Base-by-base conservation (phyloP, 2,113 vertebrate genomes). In the Vimba vimba region DNA sequence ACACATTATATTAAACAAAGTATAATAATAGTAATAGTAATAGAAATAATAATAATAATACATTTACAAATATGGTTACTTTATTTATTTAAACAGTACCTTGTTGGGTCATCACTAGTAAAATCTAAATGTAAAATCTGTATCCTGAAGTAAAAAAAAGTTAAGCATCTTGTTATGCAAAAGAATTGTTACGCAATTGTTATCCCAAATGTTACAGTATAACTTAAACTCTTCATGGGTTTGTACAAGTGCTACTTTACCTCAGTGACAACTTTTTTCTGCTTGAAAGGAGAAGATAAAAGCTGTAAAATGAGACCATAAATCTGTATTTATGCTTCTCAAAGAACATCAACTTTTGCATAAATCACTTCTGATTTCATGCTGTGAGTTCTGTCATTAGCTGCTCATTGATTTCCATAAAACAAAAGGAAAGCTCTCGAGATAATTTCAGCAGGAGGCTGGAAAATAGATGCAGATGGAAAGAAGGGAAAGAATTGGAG, bases 301-400 rank as follows among this genome's bases (percentile, higher is more conserved):
- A 78, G 89, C 89, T 71, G 66, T 92, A 82, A 86, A 88, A 80
- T 64, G 17, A 17, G 39, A 27, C 79, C 62, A 69, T 68, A 9
- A 45, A 76, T 36, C 55, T 17, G 52, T 39, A 25, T 75, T 64
- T 77, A 55, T 25, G 82, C 17, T 76, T 27, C 25, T 45, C 57
- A 15, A 8, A 47, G 43, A 64, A 47, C 57, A 45, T 69, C 13
- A 59, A 91, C 91, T 91, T 91, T 91, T 88, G 91, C 91, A 83
- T 91, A 91, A 88, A 91, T 86, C 87, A 87, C 89, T 91, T 93
- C 89, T 85, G 92, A 93, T 93, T 93, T 93, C 91, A 93, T 60
- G 90, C 91, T 89, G 77, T 57, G 88, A 84, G 86, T 76, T 36
- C 88, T 88, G 91, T 92, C 88, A 92, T 91, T 92, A 91, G 89